Conservation (phyloP, 1,140 invertebrate genomes). For the Caenorhabditis tropicalis region DNA sequence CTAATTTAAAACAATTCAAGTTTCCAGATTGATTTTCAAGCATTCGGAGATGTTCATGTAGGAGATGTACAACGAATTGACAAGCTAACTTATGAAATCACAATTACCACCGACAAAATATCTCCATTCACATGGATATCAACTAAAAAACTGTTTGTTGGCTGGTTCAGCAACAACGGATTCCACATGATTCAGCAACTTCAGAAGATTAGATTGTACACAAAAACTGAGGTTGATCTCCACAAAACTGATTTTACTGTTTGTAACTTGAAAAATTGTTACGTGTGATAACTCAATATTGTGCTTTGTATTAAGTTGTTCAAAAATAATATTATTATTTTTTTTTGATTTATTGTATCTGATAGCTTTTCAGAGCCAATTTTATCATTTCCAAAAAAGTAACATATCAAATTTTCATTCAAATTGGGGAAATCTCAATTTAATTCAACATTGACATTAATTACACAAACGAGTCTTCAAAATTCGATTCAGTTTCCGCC, state of each 20-base stretch:
- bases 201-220: neutral
- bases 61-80: conserved; percentile 6
- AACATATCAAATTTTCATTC: too few relatives aligned
- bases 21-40: conserved; percentile 27
- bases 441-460: too few relatives aligned
- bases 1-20: too few relatives aligned
- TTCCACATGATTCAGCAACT: conserved; percentile 55
- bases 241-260: neutral
- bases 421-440: too few relatives aligned
- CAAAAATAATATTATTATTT: too few relatives aligned
- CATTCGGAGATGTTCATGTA: neutral
- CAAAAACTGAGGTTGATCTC: neutral
- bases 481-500: too few relatives aligned
- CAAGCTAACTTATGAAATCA: neutral
- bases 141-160: neutral
- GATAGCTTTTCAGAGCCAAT: too few relatives aligned
- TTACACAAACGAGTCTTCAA: too few relatives aligned
- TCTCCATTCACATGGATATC: conserved; percentile 44
- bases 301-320: neutral
- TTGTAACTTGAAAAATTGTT: conserved; percentile 52
- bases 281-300: neutral
- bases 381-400: too few relatives aligned
- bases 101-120: neutral
- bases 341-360: too few relatives aligned
- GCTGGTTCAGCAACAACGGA: conserved; percentile 55